A percentile compares a stretch with the other conserved stretches of the same genome.
Evolutionary conservation across 2,797 vertebrate species (phyloP).

Genomic region (Hafferia zeledoni): DNA sequence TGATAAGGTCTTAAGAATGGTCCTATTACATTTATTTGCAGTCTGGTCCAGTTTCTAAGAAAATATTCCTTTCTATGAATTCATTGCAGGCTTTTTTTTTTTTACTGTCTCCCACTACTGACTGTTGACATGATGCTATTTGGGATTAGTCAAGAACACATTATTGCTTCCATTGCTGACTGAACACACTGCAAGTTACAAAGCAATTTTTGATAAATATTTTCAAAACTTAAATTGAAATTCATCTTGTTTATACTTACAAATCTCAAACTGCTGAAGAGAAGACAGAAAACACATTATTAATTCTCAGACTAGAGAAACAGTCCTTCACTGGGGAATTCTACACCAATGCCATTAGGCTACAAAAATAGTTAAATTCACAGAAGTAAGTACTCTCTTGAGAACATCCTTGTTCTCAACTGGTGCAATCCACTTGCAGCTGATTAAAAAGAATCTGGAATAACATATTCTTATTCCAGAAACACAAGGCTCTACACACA

Average conservation of each 20-base stretch:
- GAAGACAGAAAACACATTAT: background rate
- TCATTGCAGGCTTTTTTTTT: background rate
- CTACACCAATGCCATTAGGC: background rate
- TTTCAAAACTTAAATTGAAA: background rate
- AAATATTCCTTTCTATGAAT: background rate
- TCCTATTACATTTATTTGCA: background rate
- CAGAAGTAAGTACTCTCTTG: background rate
- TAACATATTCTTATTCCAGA: background rate
- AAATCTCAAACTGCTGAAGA: background rate
- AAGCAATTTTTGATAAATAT: background rate
- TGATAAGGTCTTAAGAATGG: background rate
- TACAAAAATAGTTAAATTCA: background rate
- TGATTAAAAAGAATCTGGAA: background rate
- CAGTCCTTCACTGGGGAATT: background rate
- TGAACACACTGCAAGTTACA: background rate
- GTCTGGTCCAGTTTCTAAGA: background rate
- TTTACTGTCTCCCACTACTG: background rate
- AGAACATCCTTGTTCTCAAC: background rate
- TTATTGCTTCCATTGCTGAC: background rate
- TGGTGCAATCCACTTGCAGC: background rate
- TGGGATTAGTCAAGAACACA: background rate
- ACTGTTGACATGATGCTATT: background rate
- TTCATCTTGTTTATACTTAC: background rate
- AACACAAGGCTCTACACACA: background rate
- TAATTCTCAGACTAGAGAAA: background rate